Evolutionary conservation across 2,113 vertebrate species (phyloP), one percentile per base, ranked within the genome.

Genomic region (Etia nguti): DNA sequence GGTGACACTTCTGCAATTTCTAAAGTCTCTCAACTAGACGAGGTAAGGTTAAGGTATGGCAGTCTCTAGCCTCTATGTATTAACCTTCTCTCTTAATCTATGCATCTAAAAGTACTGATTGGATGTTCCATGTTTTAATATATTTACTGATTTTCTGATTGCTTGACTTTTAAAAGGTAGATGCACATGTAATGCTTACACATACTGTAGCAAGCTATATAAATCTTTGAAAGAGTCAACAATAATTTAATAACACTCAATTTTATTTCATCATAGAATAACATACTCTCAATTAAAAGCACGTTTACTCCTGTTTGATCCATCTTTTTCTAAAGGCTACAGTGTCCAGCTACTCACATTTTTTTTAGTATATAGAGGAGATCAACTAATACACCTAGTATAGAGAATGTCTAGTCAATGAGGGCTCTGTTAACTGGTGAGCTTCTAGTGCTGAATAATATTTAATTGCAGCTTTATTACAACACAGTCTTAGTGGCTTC

Each of bases 101-200:
- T 56, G 22, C 4, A 83, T 79, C 73, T 87, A 31, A 34, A 31
- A 52, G 48, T 70, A 41, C 55, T 24, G 43, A 48, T 56, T 59
- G 29, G 26, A 22, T 24, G 56, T 68, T 60, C 6, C 38, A 6
- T 59, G 34, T 81, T 36, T 82, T 38, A 79, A 50, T 50, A 20
- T 31, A 43, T 65, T 60, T 60, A 86, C 86, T 34, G 80, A 36
- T 65, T 77, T 60, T 85, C 86, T 34, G 56, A 89, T 81, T 93
- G n/a, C 22, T 85, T 77, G 48, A 82, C 70, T 70, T 43, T 81
- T 77, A 36, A 77, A 77, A 50, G 46, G 1, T 11, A 73, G 41
- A 29, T 48, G 8, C 3, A 4, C 22, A 18, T 46, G 41, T 48
- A 48, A 48, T 48, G 2, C 70, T 77, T 20, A 31, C 43, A 20